Evolutionary conservation across 2,113 vertebrate genomes (phyloP).

Genomic region (Vulpes ferrilata): DNA sequence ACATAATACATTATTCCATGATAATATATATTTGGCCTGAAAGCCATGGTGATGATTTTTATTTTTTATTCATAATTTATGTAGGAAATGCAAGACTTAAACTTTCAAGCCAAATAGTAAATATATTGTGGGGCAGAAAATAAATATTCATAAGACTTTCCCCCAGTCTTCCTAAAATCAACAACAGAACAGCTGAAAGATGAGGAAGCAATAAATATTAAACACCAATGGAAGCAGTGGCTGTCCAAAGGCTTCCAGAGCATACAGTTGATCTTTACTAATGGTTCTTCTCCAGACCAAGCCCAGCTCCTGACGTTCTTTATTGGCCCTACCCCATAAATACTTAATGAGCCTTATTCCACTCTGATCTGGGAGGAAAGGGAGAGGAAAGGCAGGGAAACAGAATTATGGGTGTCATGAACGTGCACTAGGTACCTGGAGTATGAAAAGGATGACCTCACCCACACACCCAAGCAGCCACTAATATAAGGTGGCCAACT

Average conservation of each 20-base stretch:
- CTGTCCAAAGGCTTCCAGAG: background rate
- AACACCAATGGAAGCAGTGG: background rate
- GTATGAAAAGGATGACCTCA: background rate
- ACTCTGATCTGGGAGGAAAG: background rate
- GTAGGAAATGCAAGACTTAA: constrained; percentile 60
- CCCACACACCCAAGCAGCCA: background rate
- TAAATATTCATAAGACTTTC: constrained; percentile 51
- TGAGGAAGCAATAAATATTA: constrained; percentile 58
- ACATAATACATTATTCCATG: background rate
- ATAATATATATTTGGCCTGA: constrained; percentile 29
- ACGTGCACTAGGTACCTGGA: background rate
- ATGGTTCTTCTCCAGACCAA: constrained; percentile 1
- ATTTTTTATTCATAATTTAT: constrained; percentile 67
- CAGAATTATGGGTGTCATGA: background rate
- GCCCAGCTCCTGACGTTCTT: constrained; percentile 9
- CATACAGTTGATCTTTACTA: background rate
- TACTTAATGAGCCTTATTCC: constrained; percentile 42
- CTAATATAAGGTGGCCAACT: background rate
- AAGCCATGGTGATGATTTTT: constrained; percentile 19
- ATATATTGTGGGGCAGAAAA: constrained; percentile 53
- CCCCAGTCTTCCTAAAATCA: constrained; percentile 45
- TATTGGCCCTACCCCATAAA: constrained; percentile 28
- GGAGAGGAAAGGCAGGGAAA: background rate
- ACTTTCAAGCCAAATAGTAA: constrained; percentile 48
- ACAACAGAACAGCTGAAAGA: background rate